Evolutionary conservation across 2,888 invertebrate species (phyloP), one percentile per base, ranked within the genome.

Genomic region (Oxytorus armatus): DNA sequence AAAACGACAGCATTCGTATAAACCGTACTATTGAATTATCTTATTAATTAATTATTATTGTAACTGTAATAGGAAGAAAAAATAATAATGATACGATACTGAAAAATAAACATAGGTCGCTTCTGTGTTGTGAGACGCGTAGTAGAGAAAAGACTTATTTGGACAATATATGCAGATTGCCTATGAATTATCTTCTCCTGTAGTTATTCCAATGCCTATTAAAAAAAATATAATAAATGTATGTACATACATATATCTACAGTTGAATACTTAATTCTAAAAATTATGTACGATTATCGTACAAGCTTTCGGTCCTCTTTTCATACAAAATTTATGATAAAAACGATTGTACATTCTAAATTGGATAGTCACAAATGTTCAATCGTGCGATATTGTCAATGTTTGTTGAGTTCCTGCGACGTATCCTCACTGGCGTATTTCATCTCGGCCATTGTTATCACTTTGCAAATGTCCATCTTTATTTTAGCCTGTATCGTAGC

Each of bases 381-480:
- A n/a, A n/a, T n/a, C n/a, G n/a, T n/a, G n/a, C n/a, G n/a, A 4
- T 69, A 63, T 42, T 25, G 29, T 57, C 49, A 39, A 36, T 39
- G 11, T 36, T 23, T 14, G 11, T 16, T 3, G n/a, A 55, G 7
- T 14, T 36, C 16, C 10, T 59, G 23, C 8, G 25, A n/a, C 0
- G n/a, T 11, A 3, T 36, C 39, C 8, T 18, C 1, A 1, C 49
- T 36, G 8, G 83, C 86, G 65, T 87, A 85, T 63, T 78, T 83
- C 3, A 90, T 84, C 75, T 92, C 90, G 3, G 91, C 90, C 68
- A 85, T 89, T 0, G 90, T 88, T 2, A 92, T 89, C 18, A 92
- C 87, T 84, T 88, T 89, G 61, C 88, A 89, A 59, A 92, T 89
- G 16, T 90, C 88, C 89, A 89, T 89, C 83, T 91, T 91, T 8